These are phyloP conservation scores for Cataglyphis altisquamis DNA, from an alignment of 2,888 invertebrate genomes.

Conservation along the genomic window DNA sequence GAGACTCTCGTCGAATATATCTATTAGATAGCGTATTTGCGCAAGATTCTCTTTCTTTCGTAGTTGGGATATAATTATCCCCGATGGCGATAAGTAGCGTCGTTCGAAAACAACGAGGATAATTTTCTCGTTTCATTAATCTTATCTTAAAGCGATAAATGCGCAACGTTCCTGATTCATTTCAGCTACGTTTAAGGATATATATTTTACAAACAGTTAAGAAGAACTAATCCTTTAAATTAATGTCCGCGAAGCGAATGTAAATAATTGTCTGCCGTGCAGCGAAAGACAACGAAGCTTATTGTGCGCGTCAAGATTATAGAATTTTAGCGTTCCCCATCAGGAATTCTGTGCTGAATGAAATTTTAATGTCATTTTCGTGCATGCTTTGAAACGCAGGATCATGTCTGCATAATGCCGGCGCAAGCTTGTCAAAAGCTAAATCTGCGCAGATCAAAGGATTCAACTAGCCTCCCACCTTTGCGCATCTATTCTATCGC, in stretches of 20 bases:
- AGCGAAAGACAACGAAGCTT: constrained; percentile 15
- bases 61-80: not conserved
- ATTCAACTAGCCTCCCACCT: constrained; percentile 30
- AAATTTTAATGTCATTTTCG: constrained; percentile 50
- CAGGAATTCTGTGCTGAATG: constrained; percentile 8
- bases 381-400: constrained; percentile 39
- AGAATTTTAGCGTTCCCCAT: constrained; percentile 30
- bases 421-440: constrained; percentile 40
- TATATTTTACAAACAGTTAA: not conserved
- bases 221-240: constrained; percentile 7
- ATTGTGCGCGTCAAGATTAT: constrained; percentile 21
- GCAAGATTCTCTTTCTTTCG: not conserved
- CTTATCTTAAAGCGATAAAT: not conserved
- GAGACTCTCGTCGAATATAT: constrained; percentile 23
- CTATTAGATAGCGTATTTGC: constrained; percentile 7
- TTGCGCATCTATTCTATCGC: constrained; percentile 35
- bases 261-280: constrained; percentile 8
- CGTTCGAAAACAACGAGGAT: not conserved
- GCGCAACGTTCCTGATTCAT: not conserved
- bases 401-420: constrained; percentile 52
- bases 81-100: not conserved
- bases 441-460: constrained; percentile 45
- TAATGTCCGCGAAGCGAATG: constrained; percentile 8
- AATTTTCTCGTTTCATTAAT: constrained; percentile 4
- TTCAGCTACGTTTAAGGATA: not conserved